Evolutionary conservation across 2,797 vertebrate species (phyloP).

Genomic region (Poecilia gillii): DNA sequence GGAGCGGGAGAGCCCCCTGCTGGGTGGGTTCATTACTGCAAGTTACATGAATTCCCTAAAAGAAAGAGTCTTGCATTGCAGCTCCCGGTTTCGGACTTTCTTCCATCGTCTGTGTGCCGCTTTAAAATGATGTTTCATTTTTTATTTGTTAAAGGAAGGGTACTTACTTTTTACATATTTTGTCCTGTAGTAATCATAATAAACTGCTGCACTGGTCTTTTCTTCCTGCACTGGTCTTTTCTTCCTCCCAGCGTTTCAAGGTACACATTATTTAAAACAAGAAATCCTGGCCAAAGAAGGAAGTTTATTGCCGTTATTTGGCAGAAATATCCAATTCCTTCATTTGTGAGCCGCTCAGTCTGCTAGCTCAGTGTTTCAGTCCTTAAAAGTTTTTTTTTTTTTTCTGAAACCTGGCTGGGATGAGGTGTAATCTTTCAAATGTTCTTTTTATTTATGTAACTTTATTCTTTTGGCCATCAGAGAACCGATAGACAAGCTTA

Average conservation of each 20-base stretch:
- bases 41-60: conserved; percentile 43
- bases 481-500: neutral
- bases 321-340: neutral
- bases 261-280: neutral
- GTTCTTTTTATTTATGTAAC: neutral
- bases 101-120: neutral
- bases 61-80: conserved; percentile 16
- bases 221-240: neutral
- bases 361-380: neutral
- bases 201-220: neutral
- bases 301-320: neutral
- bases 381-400: neutral
- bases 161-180: neutral
- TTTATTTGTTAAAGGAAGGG: neutral
- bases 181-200: neutral
- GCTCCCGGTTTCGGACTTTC: neutral
- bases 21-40: conserved; percentile 81
- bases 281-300: neutral
- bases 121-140: neutral
- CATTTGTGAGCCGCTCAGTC: neutral
- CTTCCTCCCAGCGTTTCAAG: neutral
- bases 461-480: neutral
- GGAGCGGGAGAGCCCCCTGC: conserved; percentile 81
- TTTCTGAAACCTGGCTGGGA: neutral
- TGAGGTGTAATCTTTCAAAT: neutral